These are phyloP conservation scores for Cosmia trapezina DNA, from an alignment of 2,888 invertebrate genomes.

Conservation along the genomic window DNA sequence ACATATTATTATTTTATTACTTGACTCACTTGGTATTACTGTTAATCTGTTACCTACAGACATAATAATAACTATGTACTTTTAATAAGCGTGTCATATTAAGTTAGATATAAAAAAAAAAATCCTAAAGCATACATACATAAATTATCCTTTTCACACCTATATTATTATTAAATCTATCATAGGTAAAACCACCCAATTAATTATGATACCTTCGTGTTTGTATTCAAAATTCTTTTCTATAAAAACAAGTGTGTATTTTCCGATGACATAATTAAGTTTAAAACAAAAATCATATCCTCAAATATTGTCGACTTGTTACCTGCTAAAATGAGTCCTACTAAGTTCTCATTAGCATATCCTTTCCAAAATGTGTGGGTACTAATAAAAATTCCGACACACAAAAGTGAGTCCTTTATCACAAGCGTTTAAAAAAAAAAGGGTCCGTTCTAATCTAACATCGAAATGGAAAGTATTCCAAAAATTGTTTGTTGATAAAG, in stretches of 20 bases:
- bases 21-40: neutral
- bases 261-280: neutral
- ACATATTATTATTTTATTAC: neutral
- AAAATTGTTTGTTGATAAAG: conserved; percentile 50
- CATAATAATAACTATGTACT: too few species aligned
- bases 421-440: conserved; percentile 26
- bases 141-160: too few species aligned
- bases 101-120: too few species aligned
- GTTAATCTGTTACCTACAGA: too few species aligned
- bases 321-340: conserved; percentile 4
- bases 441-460: conserved; percentile 16
- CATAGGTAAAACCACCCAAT: too few species aligned
- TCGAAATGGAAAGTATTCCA: conserved; percentile 45
- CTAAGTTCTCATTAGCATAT: neutral
- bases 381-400: conserved; percentile 39
- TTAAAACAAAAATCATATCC: neutral
- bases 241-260: neutral
- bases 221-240: too few species aligned
- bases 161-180: too few species aligned
- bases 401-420: conserved; percentile 5
- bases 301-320: neutral
- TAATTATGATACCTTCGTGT: too few species aligned
- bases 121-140: too few species aligned
- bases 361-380: neutral
- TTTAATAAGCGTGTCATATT: too few species aligned